Evolutionary conservation across 2,113 vertebrate genomes (phyloP).

Genomic region (Gnathonemus longibarbis): DNA sequence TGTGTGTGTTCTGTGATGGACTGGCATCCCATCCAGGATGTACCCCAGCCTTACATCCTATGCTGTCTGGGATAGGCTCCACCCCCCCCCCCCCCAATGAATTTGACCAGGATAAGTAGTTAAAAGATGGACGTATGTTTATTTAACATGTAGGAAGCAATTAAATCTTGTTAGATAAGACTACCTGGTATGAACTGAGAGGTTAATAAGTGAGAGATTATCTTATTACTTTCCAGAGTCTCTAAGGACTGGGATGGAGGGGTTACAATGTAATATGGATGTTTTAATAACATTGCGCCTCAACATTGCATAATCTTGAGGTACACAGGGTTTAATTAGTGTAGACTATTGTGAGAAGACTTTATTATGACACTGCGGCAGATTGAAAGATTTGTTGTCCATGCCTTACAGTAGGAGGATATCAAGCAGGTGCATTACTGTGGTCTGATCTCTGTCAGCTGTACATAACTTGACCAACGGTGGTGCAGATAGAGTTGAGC

Average conservation of each 20-base stretch:
- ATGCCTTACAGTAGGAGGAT: neutral
- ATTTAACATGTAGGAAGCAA: neutral
- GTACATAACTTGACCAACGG: neutral
- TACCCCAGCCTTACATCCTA: neutral
- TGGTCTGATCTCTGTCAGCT: neutral
- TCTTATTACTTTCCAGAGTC: neutral
- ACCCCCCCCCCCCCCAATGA: neutral
- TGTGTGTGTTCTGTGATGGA: neutral
- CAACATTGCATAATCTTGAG: neutral
- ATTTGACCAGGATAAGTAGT: neutral
- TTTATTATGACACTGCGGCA: neutral
- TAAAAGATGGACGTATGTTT: neutral
- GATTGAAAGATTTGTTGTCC: neutral
- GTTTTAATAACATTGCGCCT: neutral
- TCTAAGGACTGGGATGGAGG: neutral
- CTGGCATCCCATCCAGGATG: neutral
- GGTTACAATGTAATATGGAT: neutral
- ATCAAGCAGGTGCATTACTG: neutral
- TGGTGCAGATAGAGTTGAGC: neutral
- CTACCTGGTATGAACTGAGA: neutral
- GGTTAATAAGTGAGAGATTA: slow-evolving; percentile 2
- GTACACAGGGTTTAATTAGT: slow-evolving; percentile 3
- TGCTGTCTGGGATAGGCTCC: neutral
- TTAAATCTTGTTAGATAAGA: slow-evolving; percentile 2
- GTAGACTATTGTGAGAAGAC: neutral